phyloP scores from a whole-genome alignment of 2,888 invertebrate species.

The Pinctada fucata region DNA sequence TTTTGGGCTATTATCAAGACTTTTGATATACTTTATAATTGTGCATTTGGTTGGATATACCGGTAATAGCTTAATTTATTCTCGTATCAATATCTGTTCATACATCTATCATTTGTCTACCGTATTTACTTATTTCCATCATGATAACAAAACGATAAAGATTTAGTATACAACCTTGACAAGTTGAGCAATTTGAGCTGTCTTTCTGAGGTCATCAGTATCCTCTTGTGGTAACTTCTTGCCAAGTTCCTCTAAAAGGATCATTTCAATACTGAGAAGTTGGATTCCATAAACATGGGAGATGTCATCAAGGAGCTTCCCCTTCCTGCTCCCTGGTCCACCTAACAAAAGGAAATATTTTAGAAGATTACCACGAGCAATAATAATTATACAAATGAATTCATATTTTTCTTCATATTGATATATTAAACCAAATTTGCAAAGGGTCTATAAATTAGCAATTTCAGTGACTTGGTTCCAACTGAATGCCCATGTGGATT shows the following conservation, averaged over 20 bases:
- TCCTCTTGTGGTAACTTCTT: slow-evolving; percentile 61
- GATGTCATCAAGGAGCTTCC: slow-evolving; percentile 71
- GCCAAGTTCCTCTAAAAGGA: slow-evolving; percentile 65
- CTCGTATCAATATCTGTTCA: too few relatives aligned
- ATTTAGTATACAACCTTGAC: slow-evolving; percentile 56
- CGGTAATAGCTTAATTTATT: too few relatives aligned
- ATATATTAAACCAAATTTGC: slow-evolving; percentile 1
- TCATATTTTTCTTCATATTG: background rate
- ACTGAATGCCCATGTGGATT: background rate
- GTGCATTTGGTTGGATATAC: too few relatives aligned
- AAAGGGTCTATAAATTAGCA: background rate
- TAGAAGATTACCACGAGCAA: background rate
- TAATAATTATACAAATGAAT: background rate
- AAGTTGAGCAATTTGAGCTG: slow-evolving; percentile 59
- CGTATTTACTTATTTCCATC: too few relatives aligned
- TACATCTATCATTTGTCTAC: too few relatives aligned
- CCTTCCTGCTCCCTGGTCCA: slow-evolving; percentile 75
- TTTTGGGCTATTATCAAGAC: too few relatives aligned
- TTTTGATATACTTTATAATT: too few relatives aligned
- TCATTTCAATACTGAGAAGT: slow-evolving; percentile 69
- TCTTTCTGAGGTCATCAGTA: slow-evolving; percentile 52
- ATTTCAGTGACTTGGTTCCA: background rate
- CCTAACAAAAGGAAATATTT: slow-evolving; percentile 55
- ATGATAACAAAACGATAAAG: too few relatives aligned
- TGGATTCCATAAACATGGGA: slow-evolving; percentile 69